These are phyloP conservation scores for Carapus acus DNA, from an alignment of 2,797 vertebrate genomes.

Conservation along the genomic window DNA sequence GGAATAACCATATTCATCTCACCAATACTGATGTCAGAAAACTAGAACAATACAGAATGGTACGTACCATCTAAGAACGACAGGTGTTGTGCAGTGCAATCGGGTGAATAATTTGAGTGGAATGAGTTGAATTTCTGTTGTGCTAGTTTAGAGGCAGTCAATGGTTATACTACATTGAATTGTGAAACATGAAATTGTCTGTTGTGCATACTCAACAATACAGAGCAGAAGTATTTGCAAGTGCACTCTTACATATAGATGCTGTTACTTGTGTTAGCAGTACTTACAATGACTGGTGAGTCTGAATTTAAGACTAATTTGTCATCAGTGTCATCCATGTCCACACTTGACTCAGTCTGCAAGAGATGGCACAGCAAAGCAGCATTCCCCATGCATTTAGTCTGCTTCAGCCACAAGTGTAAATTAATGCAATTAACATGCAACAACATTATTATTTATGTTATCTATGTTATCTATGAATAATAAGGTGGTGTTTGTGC, in stretches of 20 bases:
- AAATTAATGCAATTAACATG: slow-evolving; percentile 21
- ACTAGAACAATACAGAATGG: no score
- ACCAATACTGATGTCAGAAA: no score
- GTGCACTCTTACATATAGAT: background rate
- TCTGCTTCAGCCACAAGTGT: background rate
- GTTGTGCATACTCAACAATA: no score
- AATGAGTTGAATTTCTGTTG: no score
- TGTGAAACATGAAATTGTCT: no score
- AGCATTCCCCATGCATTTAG: slow-evolving; percentile 52
- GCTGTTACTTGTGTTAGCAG: slow-evolving; percentile 30
- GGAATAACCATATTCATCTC: no score
- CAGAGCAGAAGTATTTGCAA: background rate
- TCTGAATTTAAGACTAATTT: slow-evolving; percentile 57
- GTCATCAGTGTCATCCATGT: slow-evolving; percentile 67
- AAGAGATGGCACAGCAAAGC: slow-evolving; percentile 61
- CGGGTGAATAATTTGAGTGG: no score
- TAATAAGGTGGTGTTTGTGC: no score
- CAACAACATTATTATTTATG: slow-evolving; percentile 23
- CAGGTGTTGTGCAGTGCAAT: no score
- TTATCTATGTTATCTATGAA: slow-evolving; percentile 22
- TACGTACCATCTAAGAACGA: no score
- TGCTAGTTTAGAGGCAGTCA: no score
- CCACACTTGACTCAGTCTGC: slow-evolving; percentile 67
- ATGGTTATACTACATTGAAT: no score
- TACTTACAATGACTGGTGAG: slow-evolving; percentile 68